phyloP scores from a whole-genome alignment of 2,888 invertebrate species.

The Stratiomys singularior region DNA sequence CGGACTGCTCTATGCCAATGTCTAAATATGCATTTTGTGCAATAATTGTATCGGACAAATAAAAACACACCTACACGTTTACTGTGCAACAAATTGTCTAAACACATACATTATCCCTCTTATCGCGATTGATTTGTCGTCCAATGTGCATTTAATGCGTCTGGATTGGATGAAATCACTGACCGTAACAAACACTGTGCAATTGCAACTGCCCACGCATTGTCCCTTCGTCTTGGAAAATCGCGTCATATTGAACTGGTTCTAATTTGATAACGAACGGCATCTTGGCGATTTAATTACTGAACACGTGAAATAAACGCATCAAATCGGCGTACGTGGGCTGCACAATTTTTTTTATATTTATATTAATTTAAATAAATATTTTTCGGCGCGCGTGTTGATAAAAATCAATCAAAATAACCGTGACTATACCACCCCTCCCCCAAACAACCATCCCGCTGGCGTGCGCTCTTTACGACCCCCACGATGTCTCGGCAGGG shows the following conservation, averaged over 20 bases:
- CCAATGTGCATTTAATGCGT: slow-evolving; percentile 45
- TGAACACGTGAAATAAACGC: neutral
- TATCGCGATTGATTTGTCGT: neutral
- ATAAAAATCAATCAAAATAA: slow-evolving; percentile 64
- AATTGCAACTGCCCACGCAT: too few relatives aligned
- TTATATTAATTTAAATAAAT: slow-evolving; percentile 1
- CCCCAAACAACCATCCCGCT: slow-evolving; percentile 68
- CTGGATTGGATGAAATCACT: slow-evolving; percentile 44
- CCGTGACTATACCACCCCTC: slow-evolving; percentile 67
- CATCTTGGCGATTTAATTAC: neutral
- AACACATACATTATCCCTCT: neutral
- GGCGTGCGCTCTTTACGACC: slow-evolving; percentile 68
- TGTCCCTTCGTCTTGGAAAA: neutral
- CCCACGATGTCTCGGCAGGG: slow-evolving; percentile 68
- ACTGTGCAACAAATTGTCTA: too few relatives aligned
- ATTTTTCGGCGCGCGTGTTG: slow-evolving; percentile 53
- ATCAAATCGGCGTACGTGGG: neutral
- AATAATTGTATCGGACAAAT: neutral
- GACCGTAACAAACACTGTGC: neutral
- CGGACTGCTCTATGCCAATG: neutral
- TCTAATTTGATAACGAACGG: neutral
- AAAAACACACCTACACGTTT: neutral
- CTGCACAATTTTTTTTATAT: neutral
- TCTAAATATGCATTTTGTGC: neutral
- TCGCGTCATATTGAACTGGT: neutral